Evolutionary conservation across 2,113 vertebrate genomes (phyloP), one percentile per base, ranked within the genome.

Genomic region (Pelvicachromis taeniatus): DNA sequence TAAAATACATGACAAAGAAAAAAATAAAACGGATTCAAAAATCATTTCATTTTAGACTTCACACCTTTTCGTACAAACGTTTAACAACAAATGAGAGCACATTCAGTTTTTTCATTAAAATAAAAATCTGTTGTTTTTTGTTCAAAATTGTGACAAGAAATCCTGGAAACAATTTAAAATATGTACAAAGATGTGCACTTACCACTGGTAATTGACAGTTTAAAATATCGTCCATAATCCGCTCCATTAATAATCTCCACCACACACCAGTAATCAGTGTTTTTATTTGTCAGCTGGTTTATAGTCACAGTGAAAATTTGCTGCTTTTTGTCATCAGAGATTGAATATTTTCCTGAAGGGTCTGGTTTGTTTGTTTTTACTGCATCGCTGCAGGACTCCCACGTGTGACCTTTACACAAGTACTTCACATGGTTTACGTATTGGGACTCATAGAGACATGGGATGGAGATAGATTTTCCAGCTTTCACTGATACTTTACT

Each of bases 371-470:
- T n/a, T n/a, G n/a, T n/a, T n/a, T n/a, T n/a, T n/a, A n/a, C n/a
- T n/a, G n/a, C n/a, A n/a, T n/a, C n/a, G n/a, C 1, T 1, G 61
- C 91, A 94, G 14, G 0, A 1, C 0, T 0, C 0, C 4, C 80
- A 85, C 1, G 0, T 0, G 17, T 10, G 1, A 48, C 87, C 92
- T 78, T 52, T 1, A 87, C 93, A 94, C 26, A 93, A 65, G 68
- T 83, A 91, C 40, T 94, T 94, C 26, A 90, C 82, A 61, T 87
- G 0, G 31, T 85, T 13, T 35, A 0, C 50, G 68, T 89, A 90
- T 2, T 7, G 0, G 6, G 4, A 4, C 1, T 21, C 3, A 82
- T 92, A 94, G 2, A 83, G 54, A 86, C 92, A 94, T 31, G 92
- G 92, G 48, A 94, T 86, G 4, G 84, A 45, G 38, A 93, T 31